Conservation (phyloP, 2,113 vertebrate genomes). For the Panthera tigris region DNA sequence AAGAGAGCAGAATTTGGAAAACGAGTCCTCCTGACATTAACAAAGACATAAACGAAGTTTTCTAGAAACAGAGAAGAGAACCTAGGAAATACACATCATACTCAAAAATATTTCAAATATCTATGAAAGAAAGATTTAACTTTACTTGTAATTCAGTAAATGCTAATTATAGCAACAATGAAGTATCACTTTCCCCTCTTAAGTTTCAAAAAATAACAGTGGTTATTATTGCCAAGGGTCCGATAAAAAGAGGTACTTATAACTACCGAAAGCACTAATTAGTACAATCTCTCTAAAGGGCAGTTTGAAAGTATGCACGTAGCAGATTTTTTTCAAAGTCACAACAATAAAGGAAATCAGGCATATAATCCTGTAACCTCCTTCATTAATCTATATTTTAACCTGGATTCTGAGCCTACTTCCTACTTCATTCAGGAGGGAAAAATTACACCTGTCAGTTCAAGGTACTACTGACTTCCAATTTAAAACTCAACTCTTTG, state of each 20-base stretch:
- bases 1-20: background rate
- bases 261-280: background rate
- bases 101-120: background rate
- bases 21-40: background rate
- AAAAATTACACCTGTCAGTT: background rate
- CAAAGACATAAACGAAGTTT: background rate
- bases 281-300: background rate
- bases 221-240: background rate
- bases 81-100: background rate
- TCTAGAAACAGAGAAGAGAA: conserved; percentile 11
- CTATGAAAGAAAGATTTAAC: conserved; percentile 15
- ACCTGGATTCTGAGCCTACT: background rate
- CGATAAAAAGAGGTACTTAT: background rate
- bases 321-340: background rate
- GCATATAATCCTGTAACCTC: background rate
- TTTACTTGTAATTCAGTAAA: background rate
- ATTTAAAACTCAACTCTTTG: conserved; percentile 17
- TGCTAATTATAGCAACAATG: background rate
- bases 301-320: background rate
- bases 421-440: background rate
- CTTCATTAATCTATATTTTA: conserved; percentile 14
- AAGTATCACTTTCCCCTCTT: background rate
- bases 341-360: conserved; percentile 4
- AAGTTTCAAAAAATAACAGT: background rate
- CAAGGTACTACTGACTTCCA: background rate